Evolutionary conservation across 2,113 vertebrate genomes (phyloP).

Genomic region (Vulpes vulpes): DNA sequence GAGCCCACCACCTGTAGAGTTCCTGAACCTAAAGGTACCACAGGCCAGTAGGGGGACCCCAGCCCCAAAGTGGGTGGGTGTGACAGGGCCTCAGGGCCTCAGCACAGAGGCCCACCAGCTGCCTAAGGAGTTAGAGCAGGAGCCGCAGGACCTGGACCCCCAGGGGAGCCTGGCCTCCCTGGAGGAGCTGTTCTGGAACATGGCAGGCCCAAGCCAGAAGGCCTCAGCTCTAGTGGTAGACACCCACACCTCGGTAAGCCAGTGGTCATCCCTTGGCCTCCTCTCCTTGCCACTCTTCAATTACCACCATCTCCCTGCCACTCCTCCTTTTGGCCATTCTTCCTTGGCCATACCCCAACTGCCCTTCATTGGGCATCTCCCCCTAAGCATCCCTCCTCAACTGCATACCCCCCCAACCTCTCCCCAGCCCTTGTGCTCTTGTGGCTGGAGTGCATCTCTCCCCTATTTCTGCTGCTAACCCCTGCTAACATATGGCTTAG

Average conservation of each 20-base stretch:
- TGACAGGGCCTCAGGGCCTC: fast-evolving
- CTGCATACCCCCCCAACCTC: too few relatives aligned
- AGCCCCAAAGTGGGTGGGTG: fast-evolving
- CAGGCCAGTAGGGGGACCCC: fast-evolving
- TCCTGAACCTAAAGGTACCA: background rate
- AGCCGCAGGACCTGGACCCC: background rate
- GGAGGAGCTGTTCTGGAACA: background rate
- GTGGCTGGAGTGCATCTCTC: background rate
- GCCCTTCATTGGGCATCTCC: background rate
- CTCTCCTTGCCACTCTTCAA: background rate
- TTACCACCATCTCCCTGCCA: background rate
- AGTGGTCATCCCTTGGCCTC: background rate
- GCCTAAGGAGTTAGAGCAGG: background rate
- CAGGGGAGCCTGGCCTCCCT: background rate
- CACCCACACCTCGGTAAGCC: background rate
- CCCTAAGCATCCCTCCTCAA: background rate
- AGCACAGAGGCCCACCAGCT: background rate
- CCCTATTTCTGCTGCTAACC: background rate
- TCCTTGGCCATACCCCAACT: background rate
- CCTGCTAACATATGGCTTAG: background rate
- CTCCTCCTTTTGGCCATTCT: background rate
- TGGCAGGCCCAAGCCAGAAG: background rate
- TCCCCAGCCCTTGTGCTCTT: background rate
- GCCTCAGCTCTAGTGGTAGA: too few relatives aligned
- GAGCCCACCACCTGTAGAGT: slow-evolving; percentile 72